Base-by-base conservation (phyloP, 1,140 invertebrate genomes). In the Dinoponera quadriceps region DNA sequence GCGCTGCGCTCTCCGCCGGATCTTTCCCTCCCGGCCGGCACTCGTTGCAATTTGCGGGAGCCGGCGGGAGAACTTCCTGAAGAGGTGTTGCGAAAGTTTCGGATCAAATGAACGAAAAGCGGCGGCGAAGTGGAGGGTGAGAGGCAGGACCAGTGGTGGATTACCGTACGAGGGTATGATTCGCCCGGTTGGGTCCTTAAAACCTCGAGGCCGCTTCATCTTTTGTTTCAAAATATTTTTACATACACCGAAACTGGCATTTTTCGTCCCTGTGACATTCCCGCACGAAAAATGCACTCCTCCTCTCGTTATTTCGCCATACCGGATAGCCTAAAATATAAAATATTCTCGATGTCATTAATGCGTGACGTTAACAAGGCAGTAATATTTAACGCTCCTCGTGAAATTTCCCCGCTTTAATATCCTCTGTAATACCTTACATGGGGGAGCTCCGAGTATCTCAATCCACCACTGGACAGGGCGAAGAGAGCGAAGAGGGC, bases 41-140 rank as follows among this genome's bases (percentile, higher is more conserved):
- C 59, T 54, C 69, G 78, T 74, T 38, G 78, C 57, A 82, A 82
- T 82, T 82, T 82, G 69, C 54, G 29, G 63, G 49, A 78, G 51
- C 49, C 68, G 68, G 48, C 75, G 57, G 38, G 71, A 38, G 59
- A 74, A 82, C 68, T 82, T 82, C 59, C 78, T 74, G 78, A 72
- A 72, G 48, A 74, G 78, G 57, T 44, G 69, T 74, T 82, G 20
- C 57, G 51, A 82, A 82, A 82, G 78, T 82, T 82, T 74, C 55
- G 27, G 69, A 74, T 74, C 55, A 74, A 82, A 82, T 74, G 60
- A 78, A 69, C 54, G 66, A 66, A 71, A 83, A 83, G 51, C 59
- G 71, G n/a, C 44, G 51, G 14, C 48, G n/a, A 22, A n/a, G 33
- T 48, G 11, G 13, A 44, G 44, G n/a, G 33, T 57, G 63, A 48